Evolutionary conservation across 2,797 vertebrate species (phyloP).

Genomic region (Amniataba percoides): DNA sequence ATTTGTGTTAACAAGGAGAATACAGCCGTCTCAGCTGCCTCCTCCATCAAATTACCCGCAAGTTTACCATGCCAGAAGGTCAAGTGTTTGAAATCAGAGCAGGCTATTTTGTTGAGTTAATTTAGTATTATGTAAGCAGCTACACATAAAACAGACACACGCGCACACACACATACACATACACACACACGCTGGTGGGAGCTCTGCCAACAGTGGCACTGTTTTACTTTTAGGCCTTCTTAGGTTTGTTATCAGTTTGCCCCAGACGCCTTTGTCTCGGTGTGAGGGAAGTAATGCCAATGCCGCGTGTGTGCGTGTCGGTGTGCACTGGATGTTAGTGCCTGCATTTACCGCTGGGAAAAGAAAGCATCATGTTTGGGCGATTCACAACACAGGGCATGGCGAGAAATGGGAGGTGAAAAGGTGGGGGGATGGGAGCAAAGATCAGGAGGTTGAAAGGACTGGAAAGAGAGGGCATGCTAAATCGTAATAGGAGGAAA

Average conservation of each 20-base stretch:
- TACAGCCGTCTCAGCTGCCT: slow-evolving; percentile 12
- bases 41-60: slow-evolving; percentile 31
- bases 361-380: slow-evolving; percentile 29
- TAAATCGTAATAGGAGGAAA: slow-evolving; percentile 15
- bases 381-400: slow-evolving; percentile 26
- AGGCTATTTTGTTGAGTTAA: slow-evolving; percentile 41
- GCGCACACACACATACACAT: slow-evolving; percentile 41
- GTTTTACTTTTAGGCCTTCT: slow-evolving; percentile 63
- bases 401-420: slow-evolving; percentile 4
- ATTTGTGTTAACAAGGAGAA: slow-evolving; percentile 31
- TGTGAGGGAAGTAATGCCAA: slow-evolving; percentile 49
- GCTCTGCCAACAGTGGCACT: slow-evolving; percentile 39
- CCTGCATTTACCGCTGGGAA: slow-evolving; percentile 19
- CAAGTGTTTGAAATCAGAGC: slow-evolving; percentile 53
- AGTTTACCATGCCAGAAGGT: slow-evolving; percentile 44
- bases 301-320: slow-evolving; percentile 26
- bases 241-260: slow-evolving; percentile 72
- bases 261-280: slow-evolving; percentile 70
- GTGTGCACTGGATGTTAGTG: slow-evolving; percentile 17
- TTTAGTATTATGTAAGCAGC: slow-evolving; percentile 28
- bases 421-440: slow-evolving; percentile 12
- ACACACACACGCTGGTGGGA: slow-evolving; percentile 31
- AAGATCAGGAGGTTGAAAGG: slow-evolving; percentile 43
- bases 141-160: slow-evolving; percentile 28
- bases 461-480: slow-evolving; percentile 16